Percentiles rank a stretch among this genome's conserved stretches.
Conservation (phyloP, 1,140 invertebrate species). For the Macrosteles quadrilineatus region DNA sequence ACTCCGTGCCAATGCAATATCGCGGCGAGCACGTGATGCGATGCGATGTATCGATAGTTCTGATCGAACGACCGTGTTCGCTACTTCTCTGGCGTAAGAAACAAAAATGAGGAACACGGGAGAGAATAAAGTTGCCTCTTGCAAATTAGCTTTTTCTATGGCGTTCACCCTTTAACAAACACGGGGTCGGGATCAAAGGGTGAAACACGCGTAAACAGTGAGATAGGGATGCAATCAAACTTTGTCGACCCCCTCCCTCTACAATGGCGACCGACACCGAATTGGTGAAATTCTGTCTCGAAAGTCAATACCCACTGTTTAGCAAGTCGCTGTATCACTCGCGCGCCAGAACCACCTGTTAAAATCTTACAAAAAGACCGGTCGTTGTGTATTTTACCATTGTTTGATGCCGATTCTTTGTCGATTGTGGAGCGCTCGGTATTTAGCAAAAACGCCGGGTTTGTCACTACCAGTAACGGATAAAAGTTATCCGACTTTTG, state of each 20-base stretch:
- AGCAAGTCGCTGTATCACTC: background rate
- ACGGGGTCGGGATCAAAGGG: conserved; percentile 13
- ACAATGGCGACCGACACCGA: background rate
- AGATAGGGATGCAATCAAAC: conserved; percentile 24
- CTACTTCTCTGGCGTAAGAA: background rate
- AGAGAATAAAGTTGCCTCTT: conserved; percentile 14
- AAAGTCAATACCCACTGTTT: conserved; percentile 16
- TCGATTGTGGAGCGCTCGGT: background rate
- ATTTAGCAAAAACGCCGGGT: conserved; percentile 5
- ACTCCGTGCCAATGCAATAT: too few species aligned
- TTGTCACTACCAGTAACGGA: background rate
- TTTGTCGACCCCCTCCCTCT: background rate
- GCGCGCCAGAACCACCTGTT: too few species aligned
- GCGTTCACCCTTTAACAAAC: conserved; percentile 20
- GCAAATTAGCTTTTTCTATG: conserved; percentile 24
- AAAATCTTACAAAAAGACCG: conserved; percentile 8
- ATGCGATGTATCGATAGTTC: too few species aligned
- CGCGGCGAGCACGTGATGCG: too few species aligned
- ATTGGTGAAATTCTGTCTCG: conserved; percentile 10
- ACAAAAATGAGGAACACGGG: conserved; percentile 12
- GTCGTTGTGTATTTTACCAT: conserved; percentile 11
- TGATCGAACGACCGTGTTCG: too few species aligned
- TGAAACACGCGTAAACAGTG: conserved; percentile 22
- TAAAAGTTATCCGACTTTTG: background rate
- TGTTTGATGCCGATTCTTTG: conserved; percentile 5